phyloP scores from a whole-genome alignment of 2,113 vertebrate species.

The Marmota flaviventris region DNA sequence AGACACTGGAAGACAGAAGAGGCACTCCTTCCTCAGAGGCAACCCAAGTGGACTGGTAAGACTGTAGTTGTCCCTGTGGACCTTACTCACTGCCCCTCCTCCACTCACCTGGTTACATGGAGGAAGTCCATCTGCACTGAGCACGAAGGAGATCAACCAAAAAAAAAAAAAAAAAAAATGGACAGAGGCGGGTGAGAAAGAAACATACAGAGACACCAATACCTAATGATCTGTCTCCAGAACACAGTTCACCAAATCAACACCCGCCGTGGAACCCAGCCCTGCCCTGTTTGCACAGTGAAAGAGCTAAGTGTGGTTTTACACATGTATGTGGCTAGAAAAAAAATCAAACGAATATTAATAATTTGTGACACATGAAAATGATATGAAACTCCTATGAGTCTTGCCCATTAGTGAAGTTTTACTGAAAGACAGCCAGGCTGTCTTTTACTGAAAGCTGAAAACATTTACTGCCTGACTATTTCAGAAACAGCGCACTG shows the following conservation, averaged over 20 bases:
- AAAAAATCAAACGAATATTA: background rate
- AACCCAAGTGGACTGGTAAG: background rate
- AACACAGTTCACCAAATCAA: background rate
- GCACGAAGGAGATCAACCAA: background rate
- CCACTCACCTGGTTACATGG: background rate
- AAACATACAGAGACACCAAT: background rate
- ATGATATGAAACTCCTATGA: background rate
- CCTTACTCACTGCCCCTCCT: background rate
- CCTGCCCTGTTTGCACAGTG: background rate
- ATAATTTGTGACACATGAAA: slow-evolving; percentile 25
- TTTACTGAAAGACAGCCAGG: background rate
- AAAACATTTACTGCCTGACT: background rate
- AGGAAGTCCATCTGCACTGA: background rate
- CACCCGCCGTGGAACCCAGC: background rate
- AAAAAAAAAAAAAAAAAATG: background rate
- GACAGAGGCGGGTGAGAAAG: background rate
- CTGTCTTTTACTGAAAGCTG: background rate
- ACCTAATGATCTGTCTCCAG: background rate
- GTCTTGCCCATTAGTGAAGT: background rate
- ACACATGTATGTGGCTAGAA: background rate
- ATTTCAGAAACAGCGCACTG: slow-evolving; percentile 24
- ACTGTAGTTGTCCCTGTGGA: background rate
- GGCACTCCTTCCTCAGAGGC: background rate
- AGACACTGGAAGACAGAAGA: background rate
- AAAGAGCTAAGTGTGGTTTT: background rate